phyloP scores from a whole-genome alignment of 2,797 vertebrate genomes.

The Hirundo rustica region DNA sequence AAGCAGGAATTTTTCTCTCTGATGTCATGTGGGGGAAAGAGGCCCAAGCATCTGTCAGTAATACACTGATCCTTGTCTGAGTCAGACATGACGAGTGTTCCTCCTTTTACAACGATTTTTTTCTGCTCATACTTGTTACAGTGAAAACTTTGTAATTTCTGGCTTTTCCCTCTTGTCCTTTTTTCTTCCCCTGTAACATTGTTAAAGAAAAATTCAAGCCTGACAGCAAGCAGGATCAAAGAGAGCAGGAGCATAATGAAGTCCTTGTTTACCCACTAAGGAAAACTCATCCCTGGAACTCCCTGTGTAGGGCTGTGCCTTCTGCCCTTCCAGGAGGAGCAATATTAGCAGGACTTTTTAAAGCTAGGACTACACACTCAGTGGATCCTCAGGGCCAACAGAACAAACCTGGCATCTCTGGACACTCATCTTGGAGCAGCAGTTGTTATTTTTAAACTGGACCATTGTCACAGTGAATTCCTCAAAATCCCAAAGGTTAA shows the following conservation, averaged over 20 bases:
- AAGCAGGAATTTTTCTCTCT: neutral
- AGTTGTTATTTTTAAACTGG: constrained; percentile 29
- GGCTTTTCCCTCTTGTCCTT: neutral
- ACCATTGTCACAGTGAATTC: constrained; percentile 45
- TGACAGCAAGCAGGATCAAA: constrained; percentile 7
- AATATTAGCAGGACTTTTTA: neutral
- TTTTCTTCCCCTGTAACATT: neutral
- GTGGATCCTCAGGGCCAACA: neutral
- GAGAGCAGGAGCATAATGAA: neutral
- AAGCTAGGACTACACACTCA: neutral
- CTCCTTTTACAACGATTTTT: neutral
- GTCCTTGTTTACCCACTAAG: neutral
- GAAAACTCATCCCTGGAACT: neutral
- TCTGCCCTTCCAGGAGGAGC: neutral
- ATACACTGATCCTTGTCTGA: neutral
- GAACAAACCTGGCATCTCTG: neutral
- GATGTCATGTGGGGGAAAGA: neutral
- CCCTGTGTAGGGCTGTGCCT: neutral
- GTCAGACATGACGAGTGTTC: neutral
- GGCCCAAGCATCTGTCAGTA: neutral
- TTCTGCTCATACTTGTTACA: neutral
- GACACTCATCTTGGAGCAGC: neutral
- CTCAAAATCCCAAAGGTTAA: constrained; percentile 62
- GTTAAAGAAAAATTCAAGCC: neutral
- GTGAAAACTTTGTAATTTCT: neutral